These are phyloP conservation scores for Cotesia typhae DNA, from an alignment of 1,140 invertebrate species.

Conservation along the genomic window DNA sequence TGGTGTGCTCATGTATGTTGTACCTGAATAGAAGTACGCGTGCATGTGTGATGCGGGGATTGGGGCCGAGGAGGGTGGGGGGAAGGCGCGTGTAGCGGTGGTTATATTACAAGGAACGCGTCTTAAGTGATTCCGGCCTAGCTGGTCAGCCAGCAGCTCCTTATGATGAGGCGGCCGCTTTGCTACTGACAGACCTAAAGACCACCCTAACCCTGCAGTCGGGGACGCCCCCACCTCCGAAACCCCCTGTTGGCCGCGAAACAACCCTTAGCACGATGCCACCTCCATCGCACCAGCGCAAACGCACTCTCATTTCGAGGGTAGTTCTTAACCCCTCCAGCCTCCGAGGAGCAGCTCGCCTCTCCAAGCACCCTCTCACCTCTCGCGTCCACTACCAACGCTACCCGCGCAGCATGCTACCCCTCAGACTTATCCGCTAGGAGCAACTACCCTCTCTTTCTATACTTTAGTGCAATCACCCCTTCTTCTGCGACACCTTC, in stretches of 20 bases:
- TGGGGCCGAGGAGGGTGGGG: constrained; percentile 38
- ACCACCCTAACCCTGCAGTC: constrained; percentile 65
- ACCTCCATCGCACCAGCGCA: constrained; percentile 62
- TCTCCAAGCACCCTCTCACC: constrained; percentile 45
- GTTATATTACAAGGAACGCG: constrained; percentile 62
- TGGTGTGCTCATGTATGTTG: constrained; percentile 33
- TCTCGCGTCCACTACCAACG: constrained; percentile 42
- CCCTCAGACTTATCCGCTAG: constrained; percentile 18
- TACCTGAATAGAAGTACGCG: constrained; percentile 30
- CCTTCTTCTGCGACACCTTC: constrained; percentile 41
- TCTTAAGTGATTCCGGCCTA: constrained; percentile 63
- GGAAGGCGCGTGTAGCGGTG: constrained; percentile 51
- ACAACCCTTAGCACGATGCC: constrained; percentile 59
- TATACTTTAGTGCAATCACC: constrained; percentile 41
- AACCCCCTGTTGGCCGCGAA: constrained; percentile 36
- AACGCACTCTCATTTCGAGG: constrained; percentile 58
- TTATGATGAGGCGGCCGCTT: constrained; percentile 67
- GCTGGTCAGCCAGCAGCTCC: constrained; percentile 65
- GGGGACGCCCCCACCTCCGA: constrained; percentile 37
- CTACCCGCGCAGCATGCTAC: constrained; percentile 28
- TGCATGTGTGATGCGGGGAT: constrained; percentile 16
- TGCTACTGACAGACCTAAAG: constrained; percentile 65
- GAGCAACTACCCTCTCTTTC: constrained; percentile 24
- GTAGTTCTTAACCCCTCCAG: constrained; percentile 64
- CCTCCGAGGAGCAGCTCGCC: constrained; percentile 40